Evolutionary conservation across 2,888 invertebrate genomes (phyloP), one percentile per base, ranked within the genome.

Genomic region (Aphodius sticticus): DNA sequence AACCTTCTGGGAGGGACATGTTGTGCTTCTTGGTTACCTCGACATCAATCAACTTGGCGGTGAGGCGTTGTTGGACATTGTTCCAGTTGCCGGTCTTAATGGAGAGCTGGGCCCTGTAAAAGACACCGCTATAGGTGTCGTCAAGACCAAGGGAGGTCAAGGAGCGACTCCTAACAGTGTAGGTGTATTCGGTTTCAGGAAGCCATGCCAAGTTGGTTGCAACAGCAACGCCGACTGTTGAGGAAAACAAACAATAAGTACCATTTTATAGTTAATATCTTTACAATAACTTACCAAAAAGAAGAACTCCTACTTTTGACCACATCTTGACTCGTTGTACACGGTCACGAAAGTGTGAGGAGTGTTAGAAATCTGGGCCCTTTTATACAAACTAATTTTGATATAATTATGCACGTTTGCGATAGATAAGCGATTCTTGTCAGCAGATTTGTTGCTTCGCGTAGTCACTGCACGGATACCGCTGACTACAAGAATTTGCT

Each of bases 1-100:
- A 91, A 0, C 92, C 91, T 9, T 89, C 88, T 1, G 90, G 87
- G 26, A 94, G 87, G 26, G 91, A 82, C 12, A 87, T 85, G 80
- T 91, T 90, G 78, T 92, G 91, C 9, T 93, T 88, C 36, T 91
- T 90, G 0, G 93, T 91, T 69, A 94, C 83, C 0, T 93, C 93
- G 38, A 92, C 83, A 81, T 88, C 87, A 71, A 89, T 89, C 77
- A 91, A 89, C 86, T 86, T 90, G 81, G 86, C 89, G 82, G 87
- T 86, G 37, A 89, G 89, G 14, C 86, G 87, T 36, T 91, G 90
- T 37, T 91, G 90, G 7, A 93, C 91, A 12, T 91, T 88, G 86
- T 93, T 94, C 69, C 89, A 88, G 12, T 89, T 86, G 81, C 88
- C 88, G 0, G 91, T 91, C 77, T 92, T 92, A 77, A 95, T 86